Base-by-base conservation (phyloP, 37 sponge, comb jelly and placozoan genomes). In the Agelas oroides region DNA sequence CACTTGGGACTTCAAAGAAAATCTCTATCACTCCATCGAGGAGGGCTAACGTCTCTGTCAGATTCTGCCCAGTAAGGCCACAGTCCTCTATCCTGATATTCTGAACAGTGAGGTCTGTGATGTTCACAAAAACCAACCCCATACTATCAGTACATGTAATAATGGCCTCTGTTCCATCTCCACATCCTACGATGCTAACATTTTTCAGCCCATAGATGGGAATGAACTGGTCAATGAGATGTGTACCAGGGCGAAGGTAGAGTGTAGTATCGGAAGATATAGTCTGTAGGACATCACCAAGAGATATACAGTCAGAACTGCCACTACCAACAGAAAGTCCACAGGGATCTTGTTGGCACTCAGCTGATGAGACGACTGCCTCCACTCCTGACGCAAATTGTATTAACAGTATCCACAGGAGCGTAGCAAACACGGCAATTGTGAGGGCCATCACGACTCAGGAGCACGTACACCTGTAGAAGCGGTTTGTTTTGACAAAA, bases 51-150 rank as follows among this genome's bases (percentile, higher is more conserved):
- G 34, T 55, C 8, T 46, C 15, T n/a, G 21, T 33, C 53, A 79
- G 19, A 41, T 70, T 71, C 17, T 27, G 36, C 16, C 80, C 80
- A 30, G 61, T 79, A 2, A 86, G 37, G 23, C 87, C 80, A 65
- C 87, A 86, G 21, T 52, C 71, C 25, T n/a, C 61, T 28, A 86
- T 72, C 1, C 28, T 69, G 36, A 86, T 11, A 30, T 72, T 72
- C 23, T 27, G 31, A 19, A 86, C 14, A 8, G 35, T 35, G 17
- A 86, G 61, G 33, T 65, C 21, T 2, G 80, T 53, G 17, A 79
- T 31, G 28, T 71, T 71, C 30, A 79, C 30, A 62, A 86, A 86
- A 2, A 55, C 59, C 20, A 86, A 64, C 19, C 87, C 87, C 21
- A 62, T 31, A 20, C 34, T 31, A 61, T 71, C 64, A 52, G 72